These are phyloP conservation scores for Dipodomys stephensi DNA, from an alignment of 2,113 vertebrate species.

Conservation along the genomic window DNA sequence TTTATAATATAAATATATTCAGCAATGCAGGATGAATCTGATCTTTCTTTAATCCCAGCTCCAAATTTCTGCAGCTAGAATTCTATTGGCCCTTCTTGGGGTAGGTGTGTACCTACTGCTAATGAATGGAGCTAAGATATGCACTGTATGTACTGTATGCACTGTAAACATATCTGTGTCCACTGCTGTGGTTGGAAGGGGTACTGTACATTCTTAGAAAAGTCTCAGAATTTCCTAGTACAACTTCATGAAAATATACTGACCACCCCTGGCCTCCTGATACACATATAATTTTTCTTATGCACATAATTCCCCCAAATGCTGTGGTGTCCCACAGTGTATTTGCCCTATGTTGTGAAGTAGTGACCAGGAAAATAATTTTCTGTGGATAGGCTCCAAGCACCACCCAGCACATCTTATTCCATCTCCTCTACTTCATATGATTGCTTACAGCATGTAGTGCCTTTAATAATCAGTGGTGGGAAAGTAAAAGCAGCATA, in stretches of 20 bases:
- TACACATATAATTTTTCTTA: background rate
- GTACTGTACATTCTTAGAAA: background rate
- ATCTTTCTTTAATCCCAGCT: too few species aligned
- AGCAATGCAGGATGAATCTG: background rate
- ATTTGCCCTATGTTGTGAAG: background rate
- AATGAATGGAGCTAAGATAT: background rate
- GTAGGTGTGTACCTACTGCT: background rate
- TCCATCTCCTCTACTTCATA: background rate
- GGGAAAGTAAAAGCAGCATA: background rate
- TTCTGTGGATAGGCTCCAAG: background rate
- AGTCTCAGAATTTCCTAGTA: background rate
- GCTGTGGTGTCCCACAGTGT: background rate
- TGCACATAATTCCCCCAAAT: background rate
- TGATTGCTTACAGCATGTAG: background rate
- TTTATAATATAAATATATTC: background rate
- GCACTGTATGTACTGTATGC: background rate
- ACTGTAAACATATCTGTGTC: background rate
- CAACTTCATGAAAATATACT: background rate
- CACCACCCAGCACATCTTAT: background rate
- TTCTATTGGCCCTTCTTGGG: background rate
- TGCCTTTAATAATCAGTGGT: background rate
- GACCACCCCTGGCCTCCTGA: rapidly evolving
- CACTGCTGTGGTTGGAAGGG: background rate
- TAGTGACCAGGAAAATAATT: background rate
- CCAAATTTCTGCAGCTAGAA: background rate